Evolutionary conservation across 2,888 invertebrate species (phyloP).

Genomic region (Anagyrus pseudococci): DNA sequence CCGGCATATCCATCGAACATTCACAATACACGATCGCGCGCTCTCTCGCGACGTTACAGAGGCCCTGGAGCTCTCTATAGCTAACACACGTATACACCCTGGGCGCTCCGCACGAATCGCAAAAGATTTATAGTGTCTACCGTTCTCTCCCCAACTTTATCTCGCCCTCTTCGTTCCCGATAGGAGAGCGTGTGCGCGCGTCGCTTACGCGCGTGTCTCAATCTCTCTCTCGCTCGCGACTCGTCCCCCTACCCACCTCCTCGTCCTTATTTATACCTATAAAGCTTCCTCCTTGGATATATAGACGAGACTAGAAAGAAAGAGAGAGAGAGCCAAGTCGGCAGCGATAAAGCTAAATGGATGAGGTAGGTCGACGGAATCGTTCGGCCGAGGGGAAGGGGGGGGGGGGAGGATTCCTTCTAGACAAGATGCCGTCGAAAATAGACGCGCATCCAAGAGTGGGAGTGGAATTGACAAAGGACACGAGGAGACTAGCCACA

Average conservation of each 20-base stretch:
- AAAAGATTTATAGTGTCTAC: slow-evolving; percentile 26
- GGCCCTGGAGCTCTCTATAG: too few relatives aligned
- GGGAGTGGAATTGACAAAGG: slow-evolving; percentile 3
- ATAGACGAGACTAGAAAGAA: too few relatives aligned
- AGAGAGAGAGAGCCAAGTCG: too few relatives aligned
- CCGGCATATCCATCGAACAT: not conserved
- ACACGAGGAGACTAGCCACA: not conserved
- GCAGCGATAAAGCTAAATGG: not conserved
- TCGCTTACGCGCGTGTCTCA: slow-evolving; percentile 9
- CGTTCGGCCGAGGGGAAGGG: too few relatives aligned
- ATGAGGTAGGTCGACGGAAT: slow-evolving; percentile 1
- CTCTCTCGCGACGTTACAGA: too few relatives aligned
- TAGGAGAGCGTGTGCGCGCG: not conserved
- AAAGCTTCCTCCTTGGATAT: too few relatives aligned
- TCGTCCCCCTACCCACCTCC: too few relatives aligned
- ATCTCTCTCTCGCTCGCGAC: not conserved
- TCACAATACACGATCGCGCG: not conserved
- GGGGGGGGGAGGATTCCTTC: slow-evolving; percentile 6
- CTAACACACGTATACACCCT: not conserved
- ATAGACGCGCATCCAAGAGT: not conserved
- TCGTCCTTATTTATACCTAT: too few relatives aligned
- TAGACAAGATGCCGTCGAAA: slow-evolving; percentile 9
- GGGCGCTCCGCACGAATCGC: not conserved
- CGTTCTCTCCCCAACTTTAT: not conserved
- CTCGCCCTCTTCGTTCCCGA: slow-evolving; percentile 2